Conservation (phyloP, 2,797 vertebrate genomes). For the Manis crassicaudata region DNA sequence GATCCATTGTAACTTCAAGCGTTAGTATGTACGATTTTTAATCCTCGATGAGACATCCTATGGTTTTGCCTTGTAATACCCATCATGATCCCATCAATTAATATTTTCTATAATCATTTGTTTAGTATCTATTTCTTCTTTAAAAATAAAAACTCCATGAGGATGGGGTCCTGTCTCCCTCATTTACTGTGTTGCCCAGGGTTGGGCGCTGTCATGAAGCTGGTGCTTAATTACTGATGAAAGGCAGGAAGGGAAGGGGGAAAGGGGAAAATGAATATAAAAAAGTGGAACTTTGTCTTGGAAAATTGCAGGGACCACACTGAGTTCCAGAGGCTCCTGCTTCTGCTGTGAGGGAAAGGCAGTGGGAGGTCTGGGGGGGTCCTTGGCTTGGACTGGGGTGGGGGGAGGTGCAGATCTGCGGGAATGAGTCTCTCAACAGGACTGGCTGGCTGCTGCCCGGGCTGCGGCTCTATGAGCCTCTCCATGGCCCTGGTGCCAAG, state of each 20-base stretch:
- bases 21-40: background rate
- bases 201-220: background rate
- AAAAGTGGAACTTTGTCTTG: background rate
- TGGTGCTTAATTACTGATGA: background rate
- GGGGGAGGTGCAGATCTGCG: no score
- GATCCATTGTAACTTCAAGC: rapidly evolving
- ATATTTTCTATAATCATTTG: background rate
- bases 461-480: background rate
- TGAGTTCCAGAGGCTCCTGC: background rate
- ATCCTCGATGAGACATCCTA: background rate
- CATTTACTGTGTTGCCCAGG: background rate
- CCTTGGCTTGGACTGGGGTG: background rate
- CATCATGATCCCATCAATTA: background rate
- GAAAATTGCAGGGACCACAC: background rate
- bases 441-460: background rate
- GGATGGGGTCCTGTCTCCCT: background rate
- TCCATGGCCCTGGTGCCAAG: rapidly evolving
- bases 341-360: background rate
- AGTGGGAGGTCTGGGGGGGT: background rate
- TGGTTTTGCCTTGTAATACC: background rate
- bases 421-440: background rate
- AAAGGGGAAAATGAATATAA: background rate
- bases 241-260: background rate
- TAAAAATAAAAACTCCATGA: background rate
- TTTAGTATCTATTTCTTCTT: background rate